Conservation (phyloP, 2,113 vertebrate species). For the Todiramphus saurophagus region DNA sequence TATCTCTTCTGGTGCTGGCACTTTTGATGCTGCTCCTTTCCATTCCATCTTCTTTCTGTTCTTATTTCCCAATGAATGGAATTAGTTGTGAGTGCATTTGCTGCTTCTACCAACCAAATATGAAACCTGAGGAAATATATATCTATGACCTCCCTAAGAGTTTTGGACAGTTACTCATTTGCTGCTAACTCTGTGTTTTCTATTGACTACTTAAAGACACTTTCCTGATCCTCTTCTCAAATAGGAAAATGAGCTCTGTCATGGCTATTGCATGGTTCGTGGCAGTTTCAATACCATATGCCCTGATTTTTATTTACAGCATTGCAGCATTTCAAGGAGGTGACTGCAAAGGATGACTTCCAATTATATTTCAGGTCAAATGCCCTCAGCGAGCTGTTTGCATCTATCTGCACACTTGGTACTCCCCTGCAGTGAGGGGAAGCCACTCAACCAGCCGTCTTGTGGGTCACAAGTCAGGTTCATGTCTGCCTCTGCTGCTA, state of each 20-base stretch:
- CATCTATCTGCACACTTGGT: background rate
- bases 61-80: conserved; percentile 38
- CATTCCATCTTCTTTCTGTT: conserved; percentile 48
- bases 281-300: background rate
- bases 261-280: accelerated
- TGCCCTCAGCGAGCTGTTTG: background rate
- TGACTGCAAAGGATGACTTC: background rate
- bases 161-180: background rate
- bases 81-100: background rate
- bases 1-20: conserved; percentile 56
- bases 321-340: background rate
- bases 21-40: conserved; percentile 67
- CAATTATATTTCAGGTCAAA: background rate
- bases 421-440: background rate
- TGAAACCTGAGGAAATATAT: background rate
- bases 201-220: accelerated
- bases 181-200: background rate
- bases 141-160: background rate
- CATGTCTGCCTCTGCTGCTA: background rate
- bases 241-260: background rate
- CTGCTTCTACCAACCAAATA: background rate
- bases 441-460: background rate
- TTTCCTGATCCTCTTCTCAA: background rate
- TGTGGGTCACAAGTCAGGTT: background rate
- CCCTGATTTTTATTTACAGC: background rate